phyloP scores from a whole-genome alignment of 2,888 invertebrate genomes.

The Parascotia fuliginaria region DNA sequence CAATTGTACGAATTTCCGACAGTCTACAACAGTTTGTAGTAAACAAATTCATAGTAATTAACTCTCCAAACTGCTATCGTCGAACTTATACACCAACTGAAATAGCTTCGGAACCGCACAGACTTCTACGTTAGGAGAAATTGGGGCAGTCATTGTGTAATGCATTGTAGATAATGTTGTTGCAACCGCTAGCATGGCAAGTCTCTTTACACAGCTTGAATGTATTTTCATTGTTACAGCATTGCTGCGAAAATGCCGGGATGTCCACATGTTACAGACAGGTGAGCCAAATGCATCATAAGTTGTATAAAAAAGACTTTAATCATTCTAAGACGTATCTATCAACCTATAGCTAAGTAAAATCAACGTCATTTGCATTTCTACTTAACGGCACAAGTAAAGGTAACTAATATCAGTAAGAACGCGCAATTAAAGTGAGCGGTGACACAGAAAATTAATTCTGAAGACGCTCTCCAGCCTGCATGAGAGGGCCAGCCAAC shows the following conservation, averaged over 20 bases:
- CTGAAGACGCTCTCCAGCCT: constrained; percentile 44
- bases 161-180: not conserved
- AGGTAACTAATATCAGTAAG: constrained; percentile 20
- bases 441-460: constrained; percentile 70
- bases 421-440: constrained; percentile 61
- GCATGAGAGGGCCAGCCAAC: constrained; percentile 24
- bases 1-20: no score
- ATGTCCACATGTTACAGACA: no score
- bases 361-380: not conserved
- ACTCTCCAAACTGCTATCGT: not conserved
- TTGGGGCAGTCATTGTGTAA: constrained; percentile 15
- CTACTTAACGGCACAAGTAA: constrained; percentile 15
- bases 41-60: constrained; percentile 1
- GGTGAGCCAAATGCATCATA: no score
- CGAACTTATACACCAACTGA: not conserved
- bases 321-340: no score
- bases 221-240: not conserved
- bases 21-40: no score
- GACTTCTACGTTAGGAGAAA: constrained; percentile 26
- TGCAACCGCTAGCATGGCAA: not conserved
- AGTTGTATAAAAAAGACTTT: no score
- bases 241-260: no score
- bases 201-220: not conserved
- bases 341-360: not conserved
- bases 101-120: constrained; percentile 17